A percentile compares a stretch with the other conserved stretches of the same genome.
Conservation (phyloP, 2,797 vertebrate genomes). For the Aulostomus chinensis region DNA sequence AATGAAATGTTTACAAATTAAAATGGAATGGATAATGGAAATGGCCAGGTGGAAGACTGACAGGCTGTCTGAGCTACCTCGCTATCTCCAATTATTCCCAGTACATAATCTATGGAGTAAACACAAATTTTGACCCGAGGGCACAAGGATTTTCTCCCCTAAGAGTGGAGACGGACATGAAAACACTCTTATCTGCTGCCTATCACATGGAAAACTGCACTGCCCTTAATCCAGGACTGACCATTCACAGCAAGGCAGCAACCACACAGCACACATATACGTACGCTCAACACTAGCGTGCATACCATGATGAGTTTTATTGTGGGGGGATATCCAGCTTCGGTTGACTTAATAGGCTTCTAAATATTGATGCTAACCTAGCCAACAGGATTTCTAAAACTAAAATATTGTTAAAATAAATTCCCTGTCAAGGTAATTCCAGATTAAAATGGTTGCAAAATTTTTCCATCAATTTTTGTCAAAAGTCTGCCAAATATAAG, state of each 20-base stretch:
- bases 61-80: conserved; percentile 31
- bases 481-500: too few relatives aligned
- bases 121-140: conserved; percentile 56
- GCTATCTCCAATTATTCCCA: conserved; percentile 67
- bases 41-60: conserved; percentile 34
- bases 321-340: too few relatives aligned
- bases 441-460: too few relatives aligned
- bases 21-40: conserved; percentile 39
- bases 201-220: conserved; percentile 39
- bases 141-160: conserved; percentile 46
- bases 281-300: conserved; percentile 17
- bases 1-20: conserved; percentile 59
- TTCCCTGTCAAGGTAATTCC: too few relatives aligned
- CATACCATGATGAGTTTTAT: too few relatives aligned
- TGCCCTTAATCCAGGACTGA: conserved; percentile 47
- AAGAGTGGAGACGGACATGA: conserved; percentile 44
- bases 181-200: conserved; percentile 69
- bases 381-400: too few relatives aligned
- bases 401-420: too few relatives aligned
- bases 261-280: conserved; percentile 31
- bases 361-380: too few relatives aligned
- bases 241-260: conserved; percentile 43
- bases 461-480: too few relatives aligned
- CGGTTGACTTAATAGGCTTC: too few relatives aligned
- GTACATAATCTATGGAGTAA: conserved; percentile 69